Percentiles rank a stretch among this genome's conserved stretches.
These are phyloP conservation scores for Redunca redunca DNA, from an alignment of 2,113 vertebrate genomes.

Conservation along the genomic window DNA sequence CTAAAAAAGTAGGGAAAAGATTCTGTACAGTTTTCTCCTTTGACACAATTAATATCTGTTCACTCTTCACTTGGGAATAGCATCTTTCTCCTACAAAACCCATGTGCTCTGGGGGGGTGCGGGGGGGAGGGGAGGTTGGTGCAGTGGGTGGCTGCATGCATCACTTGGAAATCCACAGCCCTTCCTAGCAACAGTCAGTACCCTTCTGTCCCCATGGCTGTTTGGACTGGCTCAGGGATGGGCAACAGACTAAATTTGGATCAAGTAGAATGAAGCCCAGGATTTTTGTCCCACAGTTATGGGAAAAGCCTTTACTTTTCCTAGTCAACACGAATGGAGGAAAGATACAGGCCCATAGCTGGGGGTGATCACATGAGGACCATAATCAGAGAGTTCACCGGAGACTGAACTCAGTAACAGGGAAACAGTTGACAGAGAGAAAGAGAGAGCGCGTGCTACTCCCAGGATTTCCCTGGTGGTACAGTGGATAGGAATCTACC, in stretches of 20 bases:
- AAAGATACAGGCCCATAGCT: background rate
- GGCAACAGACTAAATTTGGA: background rate
- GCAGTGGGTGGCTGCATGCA: too few species aligned
- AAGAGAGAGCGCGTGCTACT: background rate
- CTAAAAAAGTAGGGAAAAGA: background rate
- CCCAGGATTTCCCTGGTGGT: background rate
- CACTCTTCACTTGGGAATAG: background rate
- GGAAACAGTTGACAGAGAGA: background rate
- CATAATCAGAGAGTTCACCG: background rate
- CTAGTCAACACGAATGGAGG: background rate
- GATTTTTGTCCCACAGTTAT: background rate
- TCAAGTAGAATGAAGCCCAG: background rate
- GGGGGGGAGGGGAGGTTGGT: too few species aligned
- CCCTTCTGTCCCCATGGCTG: too few species aligned
- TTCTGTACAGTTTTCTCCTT: background rate
- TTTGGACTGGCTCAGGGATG: background rate
- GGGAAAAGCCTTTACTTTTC: background rate
- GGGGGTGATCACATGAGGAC: background rate
- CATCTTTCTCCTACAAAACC: background rate
- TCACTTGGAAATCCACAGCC: background rate
- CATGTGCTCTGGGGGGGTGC: fast-evolving
- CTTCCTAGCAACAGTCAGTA: background rate
- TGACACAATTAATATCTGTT: background rate
- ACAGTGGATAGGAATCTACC: background rate
- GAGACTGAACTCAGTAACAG: background rate